phyloP scores from a whole-genome alignment of 2,113 vertebrate genomes.

The Dicerorhinus sumatrensis region DNA sequence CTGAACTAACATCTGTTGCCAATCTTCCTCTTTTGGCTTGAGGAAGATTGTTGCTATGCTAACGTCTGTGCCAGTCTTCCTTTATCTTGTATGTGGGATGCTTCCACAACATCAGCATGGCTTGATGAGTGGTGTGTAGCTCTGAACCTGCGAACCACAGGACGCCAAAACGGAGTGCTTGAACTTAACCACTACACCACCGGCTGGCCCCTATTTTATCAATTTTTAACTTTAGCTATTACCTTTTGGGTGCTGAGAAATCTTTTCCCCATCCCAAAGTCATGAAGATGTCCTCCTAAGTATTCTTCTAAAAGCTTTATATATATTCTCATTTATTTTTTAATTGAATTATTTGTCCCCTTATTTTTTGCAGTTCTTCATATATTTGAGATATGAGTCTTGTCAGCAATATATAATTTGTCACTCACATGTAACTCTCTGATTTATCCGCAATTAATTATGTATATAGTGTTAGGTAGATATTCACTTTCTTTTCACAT shows the following conservation, averaged over 20 bases:
- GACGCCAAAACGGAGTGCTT: too few relatives aligned
- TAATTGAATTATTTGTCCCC: background rate
- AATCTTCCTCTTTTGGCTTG: too few relatives aligned
- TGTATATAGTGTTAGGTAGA: background rate
- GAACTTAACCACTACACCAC: too few relatives aligned
- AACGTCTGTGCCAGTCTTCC: too few relatives aligned
- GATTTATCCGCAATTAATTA: background rate
- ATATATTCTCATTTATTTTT: background rate
- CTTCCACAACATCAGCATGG: too few relatives aligned
- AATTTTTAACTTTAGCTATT: background rate
- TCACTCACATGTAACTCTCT: background rate
- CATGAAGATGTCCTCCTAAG: background rate
- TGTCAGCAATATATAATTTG: background rate
- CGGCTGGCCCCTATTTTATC: background rate
- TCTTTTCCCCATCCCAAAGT: background rate
- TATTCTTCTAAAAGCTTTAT: background rate
- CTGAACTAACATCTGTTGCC: too few relatives aligned
- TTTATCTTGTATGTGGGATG: too few relatives aligned
- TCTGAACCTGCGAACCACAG: too few relatives aligned
- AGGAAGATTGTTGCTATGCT: too few relatives aligned
- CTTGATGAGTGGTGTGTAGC: too few relatives aligned
- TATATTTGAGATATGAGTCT: background rate
- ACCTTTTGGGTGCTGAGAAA: background rate
- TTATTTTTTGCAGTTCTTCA: background rate
- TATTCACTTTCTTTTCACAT: background rate